Percentiles rank a stretch among this genome's conserved stretches.
phyloP scores from a whole-genome alignment of 2,113 vertebrate genomes.

The Notiomystis cincta region DNA sequence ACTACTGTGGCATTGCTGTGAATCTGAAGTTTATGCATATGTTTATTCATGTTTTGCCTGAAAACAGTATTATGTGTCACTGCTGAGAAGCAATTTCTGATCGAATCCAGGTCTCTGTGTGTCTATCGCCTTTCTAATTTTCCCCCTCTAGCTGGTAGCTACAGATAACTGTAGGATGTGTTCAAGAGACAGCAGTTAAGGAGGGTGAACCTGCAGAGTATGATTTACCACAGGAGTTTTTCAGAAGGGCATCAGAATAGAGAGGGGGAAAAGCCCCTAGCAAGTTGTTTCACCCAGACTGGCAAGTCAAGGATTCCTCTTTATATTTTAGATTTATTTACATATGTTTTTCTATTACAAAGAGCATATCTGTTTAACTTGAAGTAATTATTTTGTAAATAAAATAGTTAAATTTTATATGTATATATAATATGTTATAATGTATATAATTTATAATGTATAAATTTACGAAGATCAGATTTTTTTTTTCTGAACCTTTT shows the following conservation, averaged over 20 bases:
- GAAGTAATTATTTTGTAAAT: neutral
- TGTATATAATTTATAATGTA: no score
- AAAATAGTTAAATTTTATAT: neutral
- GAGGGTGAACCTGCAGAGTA: neutral
- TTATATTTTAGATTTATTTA: neutral
- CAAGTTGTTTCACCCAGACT: neutral
- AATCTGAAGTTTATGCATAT: neutral
- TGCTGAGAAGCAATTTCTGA: neutral
- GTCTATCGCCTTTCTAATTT: neutral
- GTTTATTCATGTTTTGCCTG: neutral
- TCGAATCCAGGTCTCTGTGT: neutral
- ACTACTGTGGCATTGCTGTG: neutral
- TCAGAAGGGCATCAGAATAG: neutral
- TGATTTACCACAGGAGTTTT: neutral
- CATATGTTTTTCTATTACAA: neutral
- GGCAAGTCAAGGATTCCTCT: neutral
- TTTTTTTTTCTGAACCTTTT: neutral
- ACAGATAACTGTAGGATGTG: no score
- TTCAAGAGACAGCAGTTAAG: no score
- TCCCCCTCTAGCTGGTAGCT: neutral
- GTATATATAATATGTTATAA: no score
- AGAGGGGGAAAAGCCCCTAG: rapidly evolving
- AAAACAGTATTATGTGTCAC: neutral
- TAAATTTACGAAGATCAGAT: neutral
- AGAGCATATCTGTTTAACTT: neutral